These are phyloP conservation scores for Poliocrania exsul DNA, from an alignment of 2,797 vertebrate genomes.

Conservation along the genomic window DNA sequence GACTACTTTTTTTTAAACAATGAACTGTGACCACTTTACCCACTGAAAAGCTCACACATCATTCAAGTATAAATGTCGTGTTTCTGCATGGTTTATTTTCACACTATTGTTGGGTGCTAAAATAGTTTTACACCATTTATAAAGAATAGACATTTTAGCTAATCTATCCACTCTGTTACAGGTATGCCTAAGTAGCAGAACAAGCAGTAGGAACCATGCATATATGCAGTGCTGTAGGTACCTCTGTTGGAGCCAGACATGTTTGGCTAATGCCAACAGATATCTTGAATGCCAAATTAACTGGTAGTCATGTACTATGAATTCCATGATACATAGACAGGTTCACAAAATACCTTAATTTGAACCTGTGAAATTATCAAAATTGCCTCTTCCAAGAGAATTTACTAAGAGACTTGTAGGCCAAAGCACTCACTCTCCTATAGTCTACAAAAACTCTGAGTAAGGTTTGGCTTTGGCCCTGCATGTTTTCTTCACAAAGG, in stretches of 20 bases:
- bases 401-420: not conserved
- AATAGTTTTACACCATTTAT: conserved; percentile 53
- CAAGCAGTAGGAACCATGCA: not conserved
- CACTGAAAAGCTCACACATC: conserved; percentile 53
- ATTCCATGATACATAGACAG: not conserved
- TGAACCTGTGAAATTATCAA: not conserved
- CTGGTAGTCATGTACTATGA: not conserved
- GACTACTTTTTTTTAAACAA: conserved; percentile 49
- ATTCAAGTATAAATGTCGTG: conserved; percentile 52
- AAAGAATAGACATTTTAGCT: not conserved
- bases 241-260: not conserved
- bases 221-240: not conserved
- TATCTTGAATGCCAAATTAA: not conserved
- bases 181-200: not conserved
- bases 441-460: not conserved
- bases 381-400: not conserved
- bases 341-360: not conserved
- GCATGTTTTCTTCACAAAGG: not conserved
- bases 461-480: not conserved
- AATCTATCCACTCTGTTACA: not conserved
- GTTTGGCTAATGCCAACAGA: not conserved
- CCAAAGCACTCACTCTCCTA: not conserved
- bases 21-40: conserved; percentile 59
- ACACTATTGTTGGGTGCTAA: conserved; percentile 63
- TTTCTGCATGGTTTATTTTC: conserved; percentile 69